Base-by-base conservation (phyloP, 2,888 invertebrate species). In the Callinectes sapidus region DNA sequence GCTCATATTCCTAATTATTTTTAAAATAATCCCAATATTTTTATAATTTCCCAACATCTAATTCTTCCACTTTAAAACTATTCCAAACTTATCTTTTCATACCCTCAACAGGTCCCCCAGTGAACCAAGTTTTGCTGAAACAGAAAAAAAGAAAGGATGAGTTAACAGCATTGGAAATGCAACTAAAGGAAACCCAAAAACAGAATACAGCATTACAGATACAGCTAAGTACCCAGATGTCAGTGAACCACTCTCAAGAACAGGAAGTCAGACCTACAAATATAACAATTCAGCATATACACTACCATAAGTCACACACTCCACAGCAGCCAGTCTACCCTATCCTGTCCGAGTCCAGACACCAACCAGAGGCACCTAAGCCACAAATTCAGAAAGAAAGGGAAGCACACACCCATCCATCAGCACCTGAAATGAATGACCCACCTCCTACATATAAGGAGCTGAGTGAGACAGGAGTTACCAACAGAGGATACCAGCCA, bases 101-200 rank as follows among this genome's bases (percentile, higher is more conserved):
- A 28, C 28, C 54, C 88, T 23, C 48, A 32, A 66, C 89, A 89
- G 89, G 89, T 6, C 89, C 89, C 3, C 66, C 89, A 28, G 89
- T 89, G 35, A 89, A 89, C 32, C 13, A 89, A 32, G 89, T 66
- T 8, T 48, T 89, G 16, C 89, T 89, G 89, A 89, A 39, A 18
- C 66, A 66, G 66, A 89, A 89, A 55, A 14, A n/a, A 23, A 89
- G 66, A 42, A 61, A 66, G 66, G 89, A 89, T 32, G 89, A 89
- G 48, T 1, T 18, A 71, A 14, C 10, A 18, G 28, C 14, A 1
- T 39, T 66, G 23, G 5, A 39, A 23, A 55, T 10, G 23, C 66
- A 89, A 35, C 89, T 48, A 14, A 35, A 61, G 66, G 23, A 35
- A n/a, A 23, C 89, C 1, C 66, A 89, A 39, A 42, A 1, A 5